phyloP scores from a whole-genome alignment of 2,113 vertebrate genomes.

The Menidia beryllina region DNA sequence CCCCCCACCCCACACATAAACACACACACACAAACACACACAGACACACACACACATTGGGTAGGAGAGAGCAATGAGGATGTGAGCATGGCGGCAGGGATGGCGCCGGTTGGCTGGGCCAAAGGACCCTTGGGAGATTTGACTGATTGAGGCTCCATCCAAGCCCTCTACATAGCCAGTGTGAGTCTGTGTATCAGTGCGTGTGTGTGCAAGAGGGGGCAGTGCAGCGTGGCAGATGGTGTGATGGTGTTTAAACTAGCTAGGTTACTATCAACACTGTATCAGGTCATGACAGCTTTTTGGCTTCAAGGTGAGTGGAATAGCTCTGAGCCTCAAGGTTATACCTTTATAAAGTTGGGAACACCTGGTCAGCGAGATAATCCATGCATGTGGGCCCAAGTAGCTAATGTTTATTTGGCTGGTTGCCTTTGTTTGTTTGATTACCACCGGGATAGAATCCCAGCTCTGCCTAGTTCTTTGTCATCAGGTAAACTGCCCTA shows the following conservation, averaged over 20 bases:
- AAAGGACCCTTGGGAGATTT: constrained; percentile 61
- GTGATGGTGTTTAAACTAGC: constrained; percentile 62
- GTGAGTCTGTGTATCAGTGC: constrained; percentile 6
- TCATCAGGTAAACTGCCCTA: no score
- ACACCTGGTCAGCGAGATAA: not conserved
- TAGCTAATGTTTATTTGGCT: not conserved
- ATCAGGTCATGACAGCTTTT: constrained; percentile 58
- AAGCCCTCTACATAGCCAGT: constrained; percentile 33
- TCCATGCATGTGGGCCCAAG: not conserved
- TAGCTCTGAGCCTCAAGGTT: constrained; percentile 52
- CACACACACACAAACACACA: not conserved
- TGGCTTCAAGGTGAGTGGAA: constrained; percentile 36
- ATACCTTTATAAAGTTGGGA: not conserved
- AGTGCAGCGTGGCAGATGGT: constrained; percentile 54
- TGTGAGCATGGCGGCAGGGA: constrained; percentile 63
- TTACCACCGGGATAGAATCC: not conserved
- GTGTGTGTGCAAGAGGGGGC: not conserved
- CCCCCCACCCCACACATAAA: constrained; percentile 30
- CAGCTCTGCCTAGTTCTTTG: not conserved
- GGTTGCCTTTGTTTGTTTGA: constrained; percentile 13
- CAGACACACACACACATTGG: constrained; percentile 41
- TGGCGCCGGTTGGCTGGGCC: constrained; percentile 51
- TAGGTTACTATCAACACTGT: constrained; percentile 35
- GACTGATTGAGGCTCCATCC: constrained; percentile 66
- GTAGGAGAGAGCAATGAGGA: constrained; percentile 52